Percentiles rank a stretch among this genome's conserved stretches.
Evolutionary conservation across 2,888 invertebrate genomes (phyloP).

Genomic region (Scaptomyza polygonia): DNA sequence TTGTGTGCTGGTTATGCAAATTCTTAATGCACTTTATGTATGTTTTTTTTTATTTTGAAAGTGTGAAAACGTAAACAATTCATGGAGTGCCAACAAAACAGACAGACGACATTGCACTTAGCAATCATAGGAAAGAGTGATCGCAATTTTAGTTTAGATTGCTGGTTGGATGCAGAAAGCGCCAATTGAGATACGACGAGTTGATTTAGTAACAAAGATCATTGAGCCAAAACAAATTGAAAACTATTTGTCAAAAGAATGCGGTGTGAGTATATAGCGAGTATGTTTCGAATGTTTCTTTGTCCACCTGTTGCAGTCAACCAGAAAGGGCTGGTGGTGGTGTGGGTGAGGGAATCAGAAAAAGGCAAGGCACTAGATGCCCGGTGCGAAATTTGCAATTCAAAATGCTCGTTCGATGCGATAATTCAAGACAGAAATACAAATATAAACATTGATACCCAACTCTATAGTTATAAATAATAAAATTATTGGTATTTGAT

Average conservation of each 20-base stretch:
- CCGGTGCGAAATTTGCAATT: conserved; percentile 20
- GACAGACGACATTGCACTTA: conserved; percentile 18
- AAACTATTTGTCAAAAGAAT: conserved; percentile 16
- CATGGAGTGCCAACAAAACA: conserved; percentile 53
- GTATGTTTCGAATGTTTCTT: too few relatives aligned
- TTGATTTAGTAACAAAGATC: conserved; percentile 14
- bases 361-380: not conserved
- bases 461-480: not conserved
- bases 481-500: not conserved
- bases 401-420: not conserved
- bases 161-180: conserved; percentile 24
- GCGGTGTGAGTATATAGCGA: too few relatives aligned
- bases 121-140: conserved; percentile 30
- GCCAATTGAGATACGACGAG: conserved; percentile 15
- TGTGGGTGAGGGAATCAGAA: not conserved
- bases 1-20: conserved; percentile 63
- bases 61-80: conserved; percentile 62
- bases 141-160: not conserved
- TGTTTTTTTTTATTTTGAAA: conserved; percentile 44
- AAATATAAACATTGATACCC: not conserved
- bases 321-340: conserved; percentile 4
- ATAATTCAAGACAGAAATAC: not conserved
- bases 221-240: conserved; percentile 19
- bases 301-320: conserved; percentile 39
- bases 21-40: conserved; percentile 49